Evolutionary conservation across 2,888 invertebrate species (phyloP), one percentile per base, ranked within the genome.

Genomic region (Campoplex nolae): DNA sequence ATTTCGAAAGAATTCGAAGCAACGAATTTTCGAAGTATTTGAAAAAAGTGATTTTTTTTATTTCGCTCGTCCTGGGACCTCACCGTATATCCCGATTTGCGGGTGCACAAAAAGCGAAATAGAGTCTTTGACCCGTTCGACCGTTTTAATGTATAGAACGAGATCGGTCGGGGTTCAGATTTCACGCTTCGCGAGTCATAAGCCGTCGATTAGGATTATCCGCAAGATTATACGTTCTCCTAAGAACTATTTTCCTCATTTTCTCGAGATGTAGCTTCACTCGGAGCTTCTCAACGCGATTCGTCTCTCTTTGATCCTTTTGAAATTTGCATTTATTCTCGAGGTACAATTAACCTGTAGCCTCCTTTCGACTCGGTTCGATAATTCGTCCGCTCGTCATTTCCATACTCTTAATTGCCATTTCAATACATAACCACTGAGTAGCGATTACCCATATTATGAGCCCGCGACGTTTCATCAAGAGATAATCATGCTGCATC

Each of bases 121-220:
- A 75, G 45, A 51, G 67, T 54, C 73, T 74, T 48, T 23, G 70
- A 42, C 51, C 48, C 56, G 16, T n/a, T 62, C 18, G 35, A n/a
- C 38, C 16, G 23, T 70, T 35, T 58, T 32, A 35, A 16, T 67
- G 54, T 38, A 35, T 51, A 83, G 56, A 23, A 84, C 80, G 88
- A 91, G 32, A 89, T 89, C 87, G 88, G 82, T 85, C 85, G 88
- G 88, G 74, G 28, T 88, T 85, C 83, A 89, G 89, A 90, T 89
- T 90, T 89, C 70, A 87, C 88, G 88, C 86, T 85, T 80, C 65
- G 80, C 56, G 88, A 89, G 87, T 88, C 88, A 89, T 87, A 89
- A 91, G 89, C 89, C 88, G 91, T 91, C 92, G 90, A 92, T 92
- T 92, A 91, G 91, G 92, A 92, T 93, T 91, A 92, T 92, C 91